Conservation (phyloP, 2,888 invertebrate genomes). For the Tipula helvola region DNA sequence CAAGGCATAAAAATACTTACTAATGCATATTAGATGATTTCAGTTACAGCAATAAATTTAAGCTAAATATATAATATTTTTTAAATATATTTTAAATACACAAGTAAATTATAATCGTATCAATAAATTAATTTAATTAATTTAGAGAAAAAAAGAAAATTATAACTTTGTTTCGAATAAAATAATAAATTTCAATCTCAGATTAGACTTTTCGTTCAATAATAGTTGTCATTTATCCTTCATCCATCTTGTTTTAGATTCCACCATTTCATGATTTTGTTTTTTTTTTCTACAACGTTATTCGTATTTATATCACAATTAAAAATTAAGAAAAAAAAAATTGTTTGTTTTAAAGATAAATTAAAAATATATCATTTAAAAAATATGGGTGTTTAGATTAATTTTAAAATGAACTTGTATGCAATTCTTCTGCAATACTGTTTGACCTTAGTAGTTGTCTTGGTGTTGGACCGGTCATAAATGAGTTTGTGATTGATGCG, state of each 20-base stretch:
- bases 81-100: slow-evolving; percentile 4
- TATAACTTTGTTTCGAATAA: not conserved
- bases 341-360: not conserved
- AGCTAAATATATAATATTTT: not conserved
- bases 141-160: not conserved
- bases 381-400: not conserved
- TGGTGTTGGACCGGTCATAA: slow-evolving; percentile 42
- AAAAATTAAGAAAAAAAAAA: not conserved
- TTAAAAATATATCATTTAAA: not conserved
- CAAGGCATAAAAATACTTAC: too few relatives aligned
- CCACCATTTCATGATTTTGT: not conserved
- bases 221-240: not conserved
- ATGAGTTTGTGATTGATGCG: slow-evolving; percentile 44
- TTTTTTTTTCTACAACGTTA: not conserved
- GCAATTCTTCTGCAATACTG: slow-evolving; percentile 74
- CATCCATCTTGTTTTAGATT: not conserved
- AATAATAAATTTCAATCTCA: not conserved
- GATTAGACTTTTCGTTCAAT: not conserved
- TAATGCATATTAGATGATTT: too few relatives aligned
- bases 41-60: too few relatives aligned
- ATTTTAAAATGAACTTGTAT: slow-evolving; percentile 33
- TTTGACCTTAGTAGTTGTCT: slow-evolving; percentile 58
- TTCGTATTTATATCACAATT: not conserved
- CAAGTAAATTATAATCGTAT: not conserved
- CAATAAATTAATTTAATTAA: not conserved